phyloP scores from a whole-genome alignment of 2,797 vertebrate species.

The Xyrichtys novacula region DNA sequence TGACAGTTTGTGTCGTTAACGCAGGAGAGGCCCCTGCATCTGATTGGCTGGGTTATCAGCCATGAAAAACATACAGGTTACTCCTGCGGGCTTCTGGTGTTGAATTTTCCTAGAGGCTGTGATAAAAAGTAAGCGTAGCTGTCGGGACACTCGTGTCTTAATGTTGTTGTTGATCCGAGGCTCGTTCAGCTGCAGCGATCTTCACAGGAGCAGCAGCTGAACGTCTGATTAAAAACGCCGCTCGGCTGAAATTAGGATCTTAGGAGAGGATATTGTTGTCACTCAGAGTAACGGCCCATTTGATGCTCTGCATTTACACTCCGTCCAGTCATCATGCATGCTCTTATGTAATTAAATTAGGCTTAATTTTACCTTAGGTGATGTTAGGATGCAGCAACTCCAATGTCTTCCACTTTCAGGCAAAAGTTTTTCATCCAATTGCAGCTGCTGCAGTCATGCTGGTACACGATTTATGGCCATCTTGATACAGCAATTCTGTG shows the following conservation, averaged over 20 bases:
- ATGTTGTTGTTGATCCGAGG: slow-evolving; percentile 41
- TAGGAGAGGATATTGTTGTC: slow-evolving; percentile 42
- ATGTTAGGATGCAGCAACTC: slow-evolving; percentile 8
- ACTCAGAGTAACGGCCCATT: slow-evolving; percentile 38
- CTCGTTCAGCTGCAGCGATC: slow-evolving; percentile 5
- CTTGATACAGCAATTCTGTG: too few species aligned
- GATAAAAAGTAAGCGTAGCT: background rate
- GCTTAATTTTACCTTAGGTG: slow-evolving; percentile 25
- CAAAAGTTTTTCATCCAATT: background rate
- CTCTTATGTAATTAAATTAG: slow-evolving; percentile 39
- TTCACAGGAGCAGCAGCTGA: slow-evolving; percentile 24
- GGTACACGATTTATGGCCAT: background rate
- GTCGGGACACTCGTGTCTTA: slow-evolving; percentile 20
- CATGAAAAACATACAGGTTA: background rate
- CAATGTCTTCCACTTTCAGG: background rate
- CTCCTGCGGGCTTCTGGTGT: too few species aligned
- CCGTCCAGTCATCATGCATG: slow-evolving; percentile 17
- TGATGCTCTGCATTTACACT: slow-evolving; percentile 41
- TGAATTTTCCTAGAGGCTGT: background rate
- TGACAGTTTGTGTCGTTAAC: background rate
- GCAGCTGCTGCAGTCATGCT: background rate
- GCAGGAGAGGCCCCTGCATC: slow-evolving; percentile 9
- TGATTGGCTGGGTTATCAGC: slow-evolving; percentile 10
- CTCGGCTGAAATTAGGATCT: slow-evolving; percentile 50
- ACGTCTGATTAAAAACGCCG: slow-evolving; percentile 40